Evolutionary conservation across 2,888 invertebrate genomes (phyloP).

Genomic region (Phalera bucephala): DNA sequence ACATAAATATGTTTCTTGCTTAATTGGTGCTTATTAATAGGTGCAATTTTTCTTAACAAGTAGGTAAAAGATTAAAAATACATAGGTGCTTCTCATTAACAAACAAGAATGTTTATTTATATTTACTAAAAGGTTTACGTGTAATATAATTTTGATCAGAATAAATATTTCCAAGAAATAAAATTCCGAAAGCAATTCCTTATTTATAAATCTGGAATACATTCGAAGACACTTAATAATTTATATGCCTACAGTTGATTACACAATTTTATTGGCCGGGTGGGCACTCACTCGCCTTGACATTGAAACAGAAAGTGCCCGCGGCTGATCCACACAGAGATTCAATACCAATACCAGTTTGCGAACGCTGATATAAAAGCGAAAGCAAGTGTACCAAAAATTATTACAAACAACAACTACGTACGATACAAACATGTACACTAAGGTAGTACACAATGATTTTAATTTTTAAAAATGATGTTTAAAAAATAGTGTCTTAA

Average conservation of each 20-base stretch:
- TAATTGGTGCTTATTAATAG: too few species aligned
- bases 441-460: conserved; percentile 58
- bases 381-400: conserved; percentile 62
- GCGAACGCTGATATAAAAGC: conserved; percentile 67
- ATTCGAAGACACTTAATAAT: conserved; percentile 9
- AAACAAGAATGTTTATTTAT: conserved; percentile 5
- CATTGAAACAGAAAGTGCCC: conserved; percentile 64
- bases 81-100: neutral
- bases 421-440: conserved; percentile 71
- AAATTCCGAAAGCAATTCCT: conserved; percentile 43
- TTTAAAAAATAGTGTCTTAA: conserved; percentile 6
- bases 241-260: conserved; percentile 28
- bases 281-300: conserved; percentile 57
- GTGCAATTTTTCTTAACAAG: neutral
- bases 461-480: conserved; percentile 16
- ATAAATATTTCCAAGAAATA: too few species aligned
- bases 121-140: conserved; percentile 1
- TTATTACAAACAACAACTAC: conserved; percentile 64
- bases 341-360: conserved; percentile 63
- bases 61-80: neutral
- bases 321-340: conserved; percentile 42
- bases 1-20: too few species aligned
- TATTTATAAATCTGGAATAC: conserved; percentile 15
- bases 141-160: conserved; percentile 7
- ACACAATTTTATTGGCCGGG: conserved; percentile 42